Evolutionary conservation across 2,113 vertebrate species (phyloP).

Genomic region (Rhynchomys soricoides): DNA sequence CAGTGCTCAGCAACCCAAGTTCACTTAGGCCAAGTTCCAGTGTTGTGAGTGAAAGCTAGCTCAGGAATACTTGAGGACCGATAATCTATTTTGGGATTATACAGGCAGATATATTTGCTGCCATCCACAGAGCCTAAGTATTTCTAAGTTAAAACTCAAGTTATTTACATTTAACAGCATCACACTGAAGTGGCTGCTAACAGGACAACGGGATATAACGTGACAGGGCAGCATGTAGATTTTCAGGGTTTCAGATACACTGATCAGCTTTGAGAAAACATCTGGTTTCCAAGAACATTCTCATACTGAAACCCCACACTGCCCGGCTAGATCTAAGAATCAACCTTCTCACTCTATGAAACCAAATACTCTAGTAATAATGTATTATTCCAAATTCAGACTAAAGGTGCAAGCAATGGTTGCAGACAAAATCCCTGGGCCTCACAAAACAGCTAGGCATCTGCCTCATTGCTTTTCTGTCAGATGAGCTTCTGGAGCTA

Average conservation of each 20-base stretch:
- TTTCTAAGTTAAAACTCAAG: background rate
- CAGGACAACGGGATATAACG: too few species aligned
- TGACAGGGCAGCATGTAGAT: background rate
- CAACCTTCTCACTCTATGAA: background rate
- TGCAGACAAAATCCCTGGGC: background rate
- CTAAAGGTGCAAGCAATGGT: background rate
- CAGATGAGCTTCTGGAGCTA: background rate
- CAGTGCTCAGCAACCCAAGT: background rate
- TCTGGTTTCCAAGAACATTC: conserved; percentile 30
- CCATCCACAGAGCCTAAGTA: background rate
- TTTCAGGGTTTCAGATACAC: background rate
- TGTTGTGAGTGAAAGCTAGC: background rate
- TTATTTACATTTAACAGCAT: conserved; percentile 50
- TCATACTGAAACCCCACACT: conserved; percentile 30
- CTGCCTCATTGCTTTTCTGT: background rate
- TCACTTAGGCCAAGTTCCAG: background rate
- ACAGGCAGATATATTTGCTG: background rate
- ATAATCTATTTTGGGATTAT: conserved; percentile 5
- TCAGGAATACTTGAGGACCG: background rate
- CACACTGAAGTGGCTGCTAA: conserved; percentile 50
- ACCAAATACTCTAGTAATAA: conserved; percentile 29
- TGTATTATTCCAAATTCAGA: background rate
- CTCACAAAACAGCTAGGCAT: background rate
- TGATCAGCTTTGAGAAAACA: conserved; percentile 54
- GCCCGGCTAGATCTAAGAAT: conserved; percentile 47